Percentiles rank a stretch among this genome's conserved stretches.
These are phyloP conservation scores for Apaloderma vittatum DNA, from an alignment of 2,113 vertebrate genomes.

Conservation along the genomic window DNA sequence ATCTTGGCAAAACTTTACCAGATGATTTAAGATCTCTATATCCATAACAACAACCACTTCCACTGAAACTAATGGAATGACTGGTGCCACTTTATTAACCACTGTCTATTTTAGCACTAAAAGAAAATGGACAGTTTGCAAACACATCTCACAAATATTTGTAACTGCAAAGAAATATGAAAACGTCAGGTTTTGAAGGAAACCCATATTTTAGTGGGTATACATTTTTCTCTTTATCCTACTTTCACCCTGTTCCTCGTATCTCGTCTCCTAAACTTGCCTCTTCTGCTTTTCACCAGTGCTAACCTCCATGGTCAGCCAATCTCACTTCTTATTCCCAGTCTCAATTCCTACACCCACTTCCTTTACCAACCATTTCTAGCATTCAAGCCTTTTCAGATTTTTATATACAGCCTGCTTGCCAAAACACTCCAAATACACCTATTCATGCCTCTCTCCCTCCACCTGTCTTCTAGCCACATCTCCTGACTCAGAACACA, in stretches of 20 bases:
- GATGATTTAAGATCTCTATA: neutral
- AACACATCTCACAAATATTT: neutral
- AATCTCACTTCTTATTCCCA: neutral
- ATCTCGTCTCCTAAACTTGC: neutral
- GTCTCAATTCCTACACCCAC: neutral
- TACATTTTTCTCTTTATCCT: neutral
- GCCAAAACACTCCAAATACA: neutral
- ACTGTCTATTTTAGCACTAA: neutral
- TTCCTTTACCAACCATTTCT: neutral
- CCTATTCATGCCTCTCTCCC: neutral
- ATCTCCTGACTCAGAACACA: neutral
- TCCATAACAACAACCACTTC: neutral
- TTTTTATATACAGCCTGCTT: neutral
- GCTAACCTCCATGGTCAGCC: neutral
- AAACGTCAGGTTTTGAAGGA: neutral
- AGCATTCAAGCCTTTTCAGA: neutral
- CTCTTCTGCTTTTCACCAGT: neutral
- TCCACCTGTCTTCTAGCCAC: neutral
- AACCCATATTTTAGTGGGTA: neutral
- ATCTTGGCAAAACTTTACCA: neutral
- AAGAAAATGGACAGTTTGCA: neutral
- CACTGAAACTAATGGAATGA: neutral
- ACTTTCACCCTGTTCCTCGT: neutral
- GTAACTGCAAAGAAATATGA: neutral
- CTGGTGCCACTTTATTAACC: neutral